Evolutionary conservation across 2,113 vertebrate species (phyloP), one percentile per base, ranked within the genome.

Genomic region (Puma concolor): DNA sequence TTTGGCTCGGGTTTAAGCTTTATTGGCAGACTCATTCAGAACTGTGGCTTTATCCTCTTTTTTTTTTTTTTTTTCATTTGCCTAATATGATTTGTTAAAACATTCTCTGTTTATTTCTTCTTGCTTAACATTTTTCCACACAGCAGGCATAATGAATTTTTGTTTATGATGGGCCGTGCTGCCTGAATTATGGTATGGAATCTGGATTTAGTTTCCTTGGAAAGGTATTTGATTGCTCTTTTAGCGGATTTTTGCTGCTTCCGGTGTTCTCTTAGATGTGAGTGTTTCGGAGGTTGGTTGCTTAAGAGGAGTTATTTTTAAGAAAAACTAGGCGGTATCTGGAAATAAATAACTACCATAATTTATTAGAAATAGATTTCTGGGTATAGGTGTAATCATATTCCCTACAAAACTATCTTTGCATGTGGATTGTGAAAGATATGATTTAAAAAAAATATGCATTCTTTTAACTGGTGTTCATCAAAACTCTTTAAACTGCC

Each of bases 1-100:
- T 97, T 97, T 98, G 98, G 98, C 98, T 98, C 23, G 0, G 93
- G 69, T 98, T 94, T 77, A 96, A 95, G 93, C 94, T 95, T 97
- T 97, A 97, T 98, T 98, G 98, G 98, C 98, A 98, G 98, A 90
- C 95, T 93, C 92, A 95, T 98, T 98, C 97, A 97, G 97, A 97
- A 97, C 88, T 98, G 98, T 97, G 98, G 97, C 95, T 98, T 98
- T 98, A 93, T 91, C 79, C 96, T 76, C 27, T 79, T 72, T 81
- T 57, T 94, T 85, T 79, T 72, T 81, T 50, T 94, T 85, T 88
- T 92, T 88, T 97, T 91, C 74, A 92, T 97, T 98, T 98, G 95
- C 88, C 91, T 98, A 98, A 98, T 98, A 98, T 98, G 96, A 98
- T 98, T 98, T 98, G 98, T 98, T 98, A 98, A 98, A 98, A 98